These are phyloP conservation scores for Mungos mungo DNA, from an alignment of 2,113 vertebrate species.

Conservation along the genomic window DNA sequence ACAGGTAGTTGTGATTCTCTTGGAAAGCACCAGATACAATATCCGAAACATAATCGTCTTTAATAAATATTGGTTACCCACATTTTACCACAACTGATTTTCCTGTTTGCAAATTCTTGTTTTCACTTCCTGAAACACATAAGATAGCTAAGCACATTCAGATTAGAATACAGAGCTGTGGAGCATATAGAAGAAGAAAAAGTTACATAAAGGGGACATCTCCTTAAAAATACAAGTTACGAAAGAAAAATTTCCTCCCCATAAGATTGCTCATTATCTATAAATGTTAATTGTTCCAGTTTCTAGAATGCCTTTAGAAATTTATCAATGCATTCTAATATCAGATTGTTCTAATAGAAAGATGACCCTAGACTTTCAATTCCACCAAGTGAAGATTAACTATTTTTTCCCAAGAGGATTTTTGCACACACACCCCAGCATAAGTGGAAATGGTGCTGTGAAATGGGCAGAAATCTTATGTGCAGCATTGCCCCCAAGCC, in stretches of 20 bases:
- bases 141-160: neutral
- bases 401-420: neutral
- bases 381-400: neutral
- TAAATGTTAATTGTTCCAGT: neutral
- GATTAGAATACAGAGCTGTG: neutral
- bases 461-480: neutral
- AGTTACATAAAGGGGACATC: rapidly evolving
- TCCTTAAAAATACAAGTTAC: neutral
- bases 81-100: neutral
- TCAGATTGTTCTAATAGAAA: neutral
- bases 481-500: neutral
- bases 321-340: neutral
- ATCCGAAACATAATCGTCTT: neutral
- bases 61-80: neutral
- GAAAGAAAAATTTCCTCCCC: neutral
- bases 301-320: neutral
- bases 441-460: no score
- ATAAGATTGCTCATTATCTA: neutral
- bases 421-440: neutral
- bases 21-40: neutral
- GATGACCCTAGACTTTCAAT: neutral
- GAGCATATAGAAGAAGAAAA: neutral
- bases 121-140: neutral
- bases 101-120: neutral
- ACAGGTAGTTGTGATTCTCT: neutral